A percentile compares a stretch with the other conserved stretches of the same genome.
These are phyloP conservation scores for Drosophila kuntzei DNA, from an alignment of 2,888 invertebrate species.

Conservation along the genomic window DNA sequence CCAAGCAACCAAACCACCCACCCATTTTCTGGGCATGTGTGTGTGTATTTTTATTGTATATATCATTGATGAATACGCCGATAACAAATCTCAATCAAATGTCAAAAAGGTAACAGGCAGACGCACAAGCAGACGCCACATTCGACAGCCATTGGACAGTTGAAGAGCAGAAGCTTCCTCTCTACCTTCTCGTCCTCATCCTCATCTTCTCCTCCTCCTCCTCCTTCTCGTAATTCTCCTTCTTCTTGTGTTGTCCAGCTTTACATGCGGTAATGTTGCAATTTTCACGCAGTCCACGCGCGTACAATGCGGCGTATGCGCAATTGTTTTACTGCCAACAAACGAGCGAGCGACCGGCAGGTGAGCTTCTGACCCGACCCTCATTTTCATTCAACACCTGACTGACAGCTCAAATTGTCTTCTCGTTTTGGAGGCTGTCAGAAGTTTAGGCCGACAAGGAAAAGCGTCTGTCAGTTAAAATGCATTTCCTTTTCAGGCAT, in stretches of 20 bases:
- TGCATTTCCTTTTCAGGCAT: slow-evolving; percentile 34
- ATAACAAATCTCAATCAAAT: slow-evolving; percentile 86
- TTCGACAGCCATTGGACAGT: slow-evolving; percentile 36
- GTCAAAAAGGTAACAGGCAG: slow-evolving; percentile 85
- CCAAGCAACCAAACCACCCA: slow-evolving; percentile 2
- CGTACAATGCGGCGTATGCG: slow-evolving; percentile 63
- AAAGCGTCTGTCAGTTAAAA: slow-evolving; percentile 21
- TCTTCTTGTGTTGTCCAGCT: not conserved
- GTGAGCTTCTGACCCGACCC: slow-evolving; percentile 13
- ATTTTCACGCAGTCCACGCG: slow-evolving; percentile 78
- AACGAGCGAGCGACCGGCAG: slow-evolving; percentile 26
- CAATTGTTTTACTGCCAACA: slow-evolving; percentile 71
- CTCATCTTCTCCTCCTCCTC: not conserved
- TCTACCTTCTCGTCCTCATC: not conserved
- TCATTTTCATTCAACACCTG: slow-evolving; percentile 15
- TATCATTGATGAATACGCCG: slow-evolving; percentile 84
- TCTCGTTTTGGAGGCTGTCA: slow-evolving; percentile 74
- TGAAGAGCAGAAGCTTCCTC: not conserved
- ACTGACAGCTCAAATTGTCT: slow-evolving; percentile 83
- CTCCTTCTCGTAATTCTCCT: too few relatives aligned
- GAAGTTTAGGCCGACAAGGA: slow-evolving; percentile 33
- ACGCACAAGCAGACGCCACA: slow-evolving; percentile 18
- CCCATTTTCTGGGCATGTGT: slow-evolving; percentile 11
- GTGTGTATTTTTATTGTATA: slow-evolving; percentile 80
- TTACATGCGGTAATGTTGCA: slow-evolving; percentile 84